These are phyloP conservation scores for Nibea coibor DNA, from an alignment of 2,113 vertebrate genomes.

Conservation along the genomic window DNA sequence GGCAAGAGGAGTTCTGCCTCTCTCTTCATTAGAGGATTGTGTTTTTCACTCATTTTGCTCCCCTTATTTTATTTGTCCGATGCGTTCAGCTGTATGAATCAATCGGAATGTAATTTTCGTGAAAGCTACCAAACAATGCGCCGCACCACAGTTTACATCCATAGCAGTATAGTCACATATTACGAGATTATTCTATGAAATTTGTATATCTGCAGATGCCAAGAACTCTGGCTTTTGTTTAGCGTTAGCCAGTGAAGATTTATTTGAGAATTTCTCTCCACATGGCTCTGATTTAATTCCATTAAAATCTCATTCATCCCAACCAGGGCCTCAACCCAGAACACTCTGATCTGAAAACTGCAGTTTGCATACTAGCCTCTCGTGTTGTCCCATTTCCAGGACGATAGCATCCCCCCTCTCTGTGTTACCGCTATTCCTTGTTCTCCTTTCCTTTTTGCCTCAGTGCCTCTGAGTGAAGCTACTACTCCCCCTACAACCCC, in stretches of 20 bases:
- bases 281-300: neutral
- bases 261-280: neutral
- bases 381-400: conserved; percentile 26
- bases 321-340: neutral
- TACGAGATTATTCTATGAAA: neutral
- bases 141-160: neutral
- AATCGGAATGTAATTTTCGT: conserved; percentile 13
- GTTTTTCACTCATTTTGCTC: conserved; percentile 22
- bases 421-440: conserved; percentile 59
- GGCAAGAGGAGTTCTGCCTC: neutral
- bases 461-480: conserved; percentile 31
- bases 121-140: conserved; percentile 2
- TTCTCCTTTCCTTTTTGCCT: conserved; percentile 60
- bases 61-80: conserved; percentile 1
- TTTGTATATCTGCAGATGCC: neutral
- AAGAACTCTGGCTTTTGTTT: neutral
- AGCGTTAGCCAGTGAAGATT: neutral
- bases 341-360: neutral
- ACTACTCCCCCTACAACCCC: conserved; percentile 15
- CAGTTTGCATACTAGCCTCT: neutral
- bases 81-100: neutral
- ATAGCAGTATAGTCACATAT: too few species aligned
- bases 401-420: conserved; percentile 20
- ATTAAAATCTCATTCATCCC: conserved; percentile 9
- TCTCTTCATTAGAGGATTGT: conserved; percentile 15